Evolutionary conservation across 2,888 invertebrate species (phyloP), one percentile per base, ranked within the genome.

Genomic region (Scelioninae gen. 1): DNA sequence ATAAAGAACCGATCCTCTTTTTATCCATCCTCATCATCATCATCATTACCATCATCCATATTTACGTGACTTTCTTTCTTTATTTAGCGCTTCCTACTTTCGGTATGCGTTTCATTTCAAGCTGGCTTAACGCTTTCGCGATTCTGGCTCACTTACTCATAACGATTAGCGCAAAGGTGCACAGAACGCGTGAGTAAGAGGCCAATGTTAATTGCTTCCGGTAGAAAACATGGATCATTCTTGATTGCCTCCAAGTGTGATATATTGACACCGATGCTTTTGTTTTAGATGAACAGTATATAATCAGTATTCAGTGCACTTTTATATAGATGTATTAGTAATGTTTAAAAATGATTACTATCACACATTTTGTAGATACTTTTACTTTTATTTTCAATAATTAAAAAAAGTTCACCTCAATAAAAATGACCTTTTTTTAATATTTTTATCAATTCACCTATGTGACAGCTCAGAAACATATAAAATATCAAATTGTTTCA

Each of bases 151-250:
- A 66, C 75, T 76, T 77, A 68, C 72, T 80, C 75, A 82, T 68
- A 69, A 71, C 78, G 74, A 79, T 76, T 84, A 71, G 53, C 74
- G 78, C 76, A 66, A 71, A n/a, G 74, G 75, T 72, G 76, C 65
- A 74, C 60, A 83, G 66, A 81, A 62, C 74, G 81, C 69, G 68
- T 38, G 56, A 79, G 77, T 81, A 76, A 74, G 77, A 82, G 74
- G 60, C 65, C 47, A 69, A 63, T 80, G 82, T 84, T 87, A 87
- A 87, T 87, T 87, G 85, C 84, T 86, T 87, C 87, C 87, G 86
- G 86, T 85, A 85, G 85, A 85, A 85, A 86, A 85, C 83, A 66
- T 47, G 71, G 77, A 80, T 84, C 79, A 80, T 74, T 79, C 72
- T 82, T 65, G 80, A 83, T 76, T 43, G 74, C 72, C n/a, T 38